A percentile compares a stretch with the other conserved stretches of the same genome.
Conservation (phyloP, 1,140 invertebrate species). For the Metaphire vulgaris region DNA sequence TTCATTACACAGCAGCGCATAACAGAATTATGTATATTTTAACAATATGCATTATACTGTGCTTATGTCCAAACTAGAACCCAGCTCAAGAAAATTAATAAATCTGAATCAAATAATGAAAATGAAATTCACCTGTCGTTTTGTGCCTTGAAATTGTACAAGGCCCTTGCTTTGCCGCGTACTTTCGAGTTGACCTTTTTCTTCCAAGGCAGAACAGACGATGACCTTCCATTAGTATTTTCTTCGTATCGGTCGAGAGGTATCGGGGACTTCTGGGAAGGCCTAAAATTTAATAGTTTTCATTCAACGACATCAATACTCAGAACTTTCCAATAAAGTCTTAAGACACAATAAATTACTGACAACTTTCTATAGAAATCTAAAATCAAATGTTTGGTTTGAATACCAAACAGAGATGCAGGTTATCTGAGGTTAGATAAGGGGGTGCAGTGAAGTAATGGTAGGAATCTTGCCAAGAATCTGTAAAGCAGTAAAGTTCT, state of each 20-base stretch:
- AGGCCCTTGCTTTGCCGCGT: conserved; percentile 62
- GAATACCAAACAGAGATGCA: too few species aligned
- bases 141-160: conserved; percentile 87
- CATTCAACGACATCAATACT: too few species aligned
- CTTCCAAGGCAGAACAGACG: not conserved
- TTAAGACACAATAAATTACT: not conserved
- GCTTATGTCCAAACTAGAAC: not conserved
- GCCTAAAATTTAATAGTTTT: too few species aligned
- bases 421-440: too few species aligned
- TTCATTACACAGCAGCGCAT: not conserved
- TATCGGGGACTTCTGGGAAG: not conserved
- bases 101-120: not conserved
- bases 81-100: not conserved
- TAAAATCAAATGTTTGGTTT: too few species aligned
- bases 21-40: not conserved
- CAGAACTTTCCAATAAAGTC: not conserved
- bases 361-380: not conserved
- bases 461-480: too few species aligned
- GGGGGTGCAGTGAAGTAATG: too few species aligned
- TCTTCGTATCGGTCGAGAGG: not conserved
- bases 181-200: not conserved
- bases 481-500: too few species aligned
- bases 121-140: conserved; percentile 54
- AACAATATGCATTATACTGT: not conserved
- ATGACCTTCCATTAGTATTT: not conserved